phyloP scores from a whole-genome alignment of 2,113 vertebrate species.

The Cyphomyrus plagiostoma region DNA sequence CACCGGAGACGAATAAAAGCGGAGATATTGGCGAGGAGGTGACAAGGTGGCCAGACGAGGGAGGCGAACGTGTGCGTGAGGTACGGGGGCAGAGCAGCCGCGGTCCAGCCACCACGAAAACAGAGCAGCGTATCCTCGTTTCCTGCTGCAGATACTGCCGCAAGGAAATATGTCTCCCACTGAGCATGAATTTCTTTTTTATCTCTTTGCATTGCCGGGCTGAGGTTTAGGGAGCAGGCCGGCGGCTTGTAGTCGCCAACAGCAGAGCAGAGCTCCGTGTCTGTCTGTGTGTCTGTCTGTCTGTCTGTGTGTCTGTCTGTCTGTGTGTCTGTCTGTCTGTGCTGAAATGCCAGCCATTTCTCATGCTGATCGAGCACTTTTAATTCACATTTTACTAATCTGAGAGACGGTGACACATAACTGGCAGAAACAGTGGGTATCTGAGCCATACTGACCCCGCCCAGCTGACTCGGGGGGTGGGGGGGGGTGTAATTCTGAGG shows the following conservation, averaged over 20 bases:
- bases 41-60: too few relatives aligned
- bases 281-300: not conserved
- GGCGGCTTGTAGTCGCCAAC: not conserved
- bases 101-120: not conserved
- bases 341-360: not conserved
- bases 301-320: not conserved
- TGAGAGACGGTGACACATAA: slow-evolving; percentile 19
- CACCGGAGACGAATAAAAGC: not conserved
- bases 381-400: not conserved
- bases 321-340: not conserved
- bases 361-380: not conserved
- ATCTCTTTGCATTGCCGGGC: not conserved
- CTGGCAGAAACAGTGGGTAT: slow-evolving; percentile 33
- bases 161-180: not conserved
- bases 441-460: slow-evolving; percentile 31
- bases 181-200: not conserved
- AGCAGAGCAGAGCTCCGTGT: not conserved
- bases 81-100: not conserved
- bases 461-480: slow-evolving; percentile 11
- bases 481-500: not conserved
- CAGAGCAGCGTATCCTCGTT: not conserved
- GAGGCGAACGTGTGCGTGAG: slow-evolving; percentile 28
- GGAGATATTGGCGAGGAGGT: not conserved
- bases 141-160: not conserved
- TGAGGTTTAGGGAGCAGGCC: not conserved